Evolutionary conservation across 2,113 vertebrate genomes (phyloP).

Genomic region (Neolamprologus modestus): DNA sequence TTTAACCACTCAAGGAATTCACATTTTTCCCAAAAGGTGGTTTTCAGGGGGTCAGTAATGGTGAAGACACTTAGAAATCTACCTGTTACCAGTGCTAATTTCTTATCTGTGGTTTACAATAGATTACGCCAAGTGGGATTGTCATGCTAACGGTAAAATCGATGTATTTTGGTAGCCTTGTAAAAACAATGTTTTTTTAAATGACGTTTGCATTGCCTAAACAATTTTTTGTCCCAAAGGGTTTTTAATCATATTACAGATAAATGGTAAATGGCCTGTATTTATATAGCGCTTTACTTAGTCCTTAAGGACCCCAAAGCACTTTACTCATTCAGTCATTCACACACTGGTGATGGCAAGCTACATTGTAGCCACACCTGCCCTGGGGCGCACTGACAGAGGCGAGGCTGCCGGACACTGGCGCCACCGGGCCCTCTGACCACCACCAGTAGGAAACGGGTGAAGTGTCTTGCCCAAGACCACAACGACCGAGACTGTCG

Average conservation of each 20-base stretch:
- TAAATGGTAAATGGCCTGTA: not conserved
- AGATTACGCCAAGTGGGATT: not conserved
- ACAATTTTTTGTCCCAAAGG: not conserved
- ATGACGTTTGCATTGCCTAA: not conserved
- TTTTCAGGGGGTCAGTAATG: not conserved
- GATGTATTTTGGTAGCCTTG: not conserved
- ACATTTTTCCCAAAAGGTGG: not conserved
- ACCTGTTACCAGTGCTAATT: not conserved
- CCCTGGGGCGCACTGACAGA: not conserved
- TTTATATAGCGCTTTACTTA: not conserved
- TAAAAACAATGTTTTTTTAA: not conserved
- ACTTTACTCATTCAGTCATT: too few species aligned
- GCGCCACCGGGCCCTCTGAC: rapidly evolving
- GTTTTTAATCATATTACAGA: not conserved
- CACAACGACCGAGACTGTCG: rapidly evolving
- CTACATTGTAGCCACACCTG: rapidly evolving
- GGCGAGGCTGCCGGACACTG: rapidly evolving
- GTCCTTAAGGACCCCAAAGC: not conserved
- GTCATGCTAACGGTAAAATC: rapidly evolving
- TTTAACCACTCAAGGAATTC: not conserved
- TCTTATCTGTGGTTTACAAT: not conserved
- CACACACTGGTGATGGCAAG: not conserved
- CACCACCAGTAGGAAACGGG: not conserved
- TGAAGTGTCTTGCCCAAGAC: rapidly evolving
- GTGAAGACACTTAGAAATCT: not conserved